phyloP scores from a whole-genome alignment of 1,140 invertebrate genomes.

The Liolophura sinensis region DNA sequence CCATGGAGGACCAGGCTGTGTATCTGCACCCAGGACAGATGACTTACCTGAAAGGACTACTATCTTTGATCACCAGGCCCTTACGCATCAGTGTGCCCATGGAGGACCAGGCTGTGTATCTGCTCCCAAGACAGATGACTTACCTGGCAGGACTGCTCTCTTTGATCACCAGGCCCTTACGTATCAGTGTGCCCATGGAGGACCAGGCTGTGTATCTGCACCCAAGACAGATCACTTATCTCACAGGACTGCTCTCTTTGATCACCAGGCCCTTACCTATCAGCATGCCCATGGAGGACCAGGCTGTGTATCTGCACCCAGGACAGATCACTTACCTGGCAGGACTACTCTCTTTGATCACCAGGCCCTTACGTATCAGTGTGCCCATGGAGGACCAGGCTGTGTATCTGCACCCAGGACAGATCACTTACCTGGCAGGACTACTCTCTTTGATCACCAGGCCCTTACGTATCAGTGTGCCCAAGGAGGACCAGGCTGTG shows the following conservation, averaged over 20 bases:
- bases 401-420: constrained; percentile 64
- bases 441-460: neutral
- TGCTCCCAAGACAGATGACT: constrained; percentile 59
- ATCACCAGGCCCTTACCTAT: neutral
- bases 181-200: constrained; percentile 69
- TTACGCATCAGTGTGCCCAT: constrained; percentile 70
- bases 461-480: neutral
- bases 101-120: constrained; percentile 72
- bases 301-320: no score
- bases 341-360: constrained; percentile 65
- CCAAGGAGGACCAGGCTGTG: neutral
- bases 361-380: constrained; percentile 68
- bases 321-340: constrained; percentile 58
- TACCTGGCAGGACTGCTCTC: constrained; percentile 66
- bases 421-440: neutral
- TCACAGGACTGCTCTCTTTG: no score
- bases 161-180: constrained; percentile 67
- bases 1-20: constrained; percentile 74
- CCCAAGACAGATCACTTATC: no score
- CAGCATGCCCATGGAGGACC: neutral
- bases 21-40: constrained; percentile 64
- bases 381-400: constrained; percentile 73
- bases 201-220: constrained; percentile 72
- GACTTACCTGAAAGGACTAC: constrained; percentile 65
- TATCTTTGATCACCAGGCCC: constrained; percentile 65